Evolutionary conservation across 2,113 vertebrate genomes (phyloP).

Genomic region (Elephantulus edwardii): DNA sequence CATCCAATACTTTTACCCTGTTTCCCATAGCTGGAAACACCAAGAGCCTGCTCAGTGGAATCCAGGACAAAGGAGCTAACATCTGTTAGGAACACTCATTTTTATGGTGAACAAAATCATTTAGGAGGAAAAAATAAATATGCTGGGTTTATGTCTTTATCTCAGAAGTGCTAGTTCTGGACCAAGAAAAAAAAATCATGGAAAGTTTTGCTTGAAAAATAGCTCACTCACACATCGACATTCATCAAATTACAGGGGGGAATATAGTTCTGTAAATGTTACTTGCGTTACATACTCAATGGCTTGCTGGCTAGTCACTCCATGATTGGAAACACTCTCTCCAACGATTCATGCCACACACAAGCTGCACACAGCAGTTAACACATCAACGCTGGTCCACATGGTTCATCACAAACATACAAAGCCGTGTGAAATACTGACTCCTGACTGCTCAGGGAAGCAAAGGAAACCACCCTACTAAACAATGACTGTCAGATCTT

Average conservation of each 20-base stretch:
- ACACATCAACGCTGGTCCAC: neutral
- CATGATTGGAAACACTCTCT: neutral
- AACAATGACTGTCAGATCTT: neutral
- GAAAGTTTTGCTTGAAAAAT: neutral
- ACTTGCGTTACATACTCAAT: neutral
- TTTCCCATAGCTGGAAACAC: slow-evolving; percentile 40
- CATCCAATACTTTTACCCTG: neutral
- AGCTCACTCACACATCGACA: neutral
- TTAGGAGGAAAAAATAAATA: neutral
- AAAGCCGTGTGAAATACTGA: neutral
- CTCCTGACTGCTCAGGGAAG: neutral
- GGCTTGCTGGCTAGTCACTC: neutral
- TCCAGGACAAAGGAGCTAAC: slow-evolving; percentile 38
- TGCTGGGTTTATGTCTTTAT: slow-evolving; percentile 42
- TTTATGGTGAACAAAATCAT: slow-evolving; percentile 61
- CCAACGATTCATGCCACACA: neutral
- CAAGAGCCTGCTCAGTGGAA: neutral
- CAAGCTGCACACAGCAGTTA: neutral
- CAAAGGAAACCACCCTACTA: neutral
- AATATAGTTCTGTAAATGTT: neutral
- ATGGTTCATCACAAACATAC: neutral
- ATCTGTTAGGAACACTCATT: slow-evolving; percentile 49
- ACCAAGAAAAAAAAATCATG: slow-evolving; percentile 27
- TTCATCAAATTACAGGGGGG: neutral
- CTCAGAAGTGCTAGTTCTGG: slow-evolving; percentile 39